A percentile compares a stretch with the other conserved stretches of the same genome.
Conservation (phyloP, 2,797 vertebrate genomes). For the Alfaro cultratus region DNA sequence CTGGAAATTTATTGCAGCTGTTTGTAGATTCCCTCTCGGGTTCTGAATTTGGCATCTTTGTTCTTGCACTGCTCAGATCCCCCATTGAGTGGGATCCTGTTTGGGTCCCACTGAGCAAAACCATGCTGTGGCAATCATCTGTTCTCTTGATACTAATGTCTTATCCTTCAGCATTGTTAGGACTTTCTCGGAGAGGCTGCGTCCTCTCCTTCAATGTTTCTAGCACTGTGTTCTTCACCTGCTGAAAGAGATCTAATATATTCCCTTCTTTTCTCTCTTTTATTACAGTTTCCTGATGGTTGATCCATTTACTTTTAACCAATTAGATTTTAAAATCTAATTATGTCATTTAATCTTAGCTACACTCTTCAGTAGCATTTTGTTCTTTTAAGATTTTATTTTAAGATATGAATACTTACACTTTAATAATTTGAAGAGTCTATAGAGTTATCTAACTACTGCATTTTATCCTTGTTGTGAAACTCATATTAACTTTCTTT, state of each 20-base stretch:
- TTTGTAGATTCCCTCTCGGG: slow-evolving; percentile 5
- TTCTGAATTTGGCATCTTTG: slow-evolving; percentile 4
- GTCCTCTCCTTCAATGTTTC: slow-evolving; percentile 3
- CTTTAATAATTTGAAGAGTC: not conserved
- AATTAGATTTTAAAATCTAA: not conserved
- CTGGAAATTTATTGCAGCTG: not conserved
- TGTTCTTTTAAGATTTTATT: not conserved
- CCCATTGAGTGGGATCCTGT: slow-evolving; percentile 4
- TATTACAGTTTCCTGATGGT: not conserved
- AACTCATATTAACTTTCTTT: not conserved
- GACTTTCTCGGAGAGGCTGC: slow-evolving; percentile 3
- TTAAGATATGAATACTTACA: not conserved
- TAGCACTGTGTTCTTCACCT: slow-evolving; percentile 6
- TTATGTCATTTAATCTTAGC: not conserved
- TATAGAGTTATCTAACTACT: not conserved
- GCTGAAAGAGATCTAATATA: not conserved
- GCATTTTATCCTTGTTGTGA: not conserved
- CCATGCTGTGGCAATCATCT: slow-evolving; percentile 15
- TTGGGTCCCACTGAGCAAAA: slow-evolving; percentile 1
- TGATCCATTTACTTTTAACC: not conserved
- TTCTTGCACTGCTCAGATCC: slow-evolving; percentile 2
- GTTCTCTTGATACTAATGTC: not conserved
- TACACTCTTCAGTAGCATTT: not conserved
- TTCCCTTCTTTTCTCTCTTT: not conserved
- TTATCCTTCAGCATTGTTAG: slow-evolving; percentile 4